Evolutionary conservation across 2,888 invertebrate genomes (phyloP).

Genomic region (Diploptera punctata): DNA sequence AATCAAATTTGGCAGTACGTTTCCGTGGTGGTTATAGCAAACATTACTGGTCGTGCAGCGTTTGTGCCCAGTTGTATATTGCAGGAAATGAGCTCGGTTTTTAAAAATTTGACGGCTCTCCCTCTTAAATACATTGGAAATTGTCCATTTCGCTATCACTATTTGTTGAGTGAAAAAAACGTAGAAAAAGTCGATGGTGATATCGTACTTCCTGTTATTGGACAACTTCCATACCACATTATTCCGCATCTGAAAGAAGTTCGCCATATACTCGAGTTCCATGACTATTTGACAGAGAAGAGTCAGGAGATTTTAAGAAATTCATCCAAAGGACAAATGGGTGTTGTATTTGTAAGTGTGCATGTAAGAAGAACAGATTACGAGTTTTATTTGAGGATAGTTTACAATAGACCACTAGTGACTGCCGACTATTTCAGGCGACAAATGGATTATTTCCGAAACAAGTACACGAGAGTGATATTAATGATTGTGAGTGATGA

Average conservation of each 20-base stretch:
- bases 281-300: conserved; percentile 56
- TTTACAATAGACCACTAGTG: conserved; percentile 55
- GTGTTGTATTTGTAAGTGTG: conserved; percentile 58
- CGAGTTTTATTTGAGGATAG: conserved; percentile 60
- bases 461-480: conserved; percentile 52
- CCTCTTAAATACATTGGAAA: conserved; percentile 62
- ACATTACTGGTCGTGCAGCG: conserved; percentile 53
- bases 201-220: conserved; percentile 41
- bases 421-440: conserved; percentile 52
- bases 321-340: conserved; percentile 41
- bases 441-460: conserved; percentile 56
- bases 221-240: conserved; percentile 60
- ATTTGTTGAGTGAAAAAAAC: not conserved
- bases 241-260: conserved; percentile 63
- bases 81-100: conserved; percentile 60
- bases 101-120: conserved; percentile 61
- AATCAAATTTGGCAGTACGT: conserved; percentile 56
- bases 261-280: conserved; percentile 62
- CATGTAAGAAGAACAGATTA: conserved; percentile 65
- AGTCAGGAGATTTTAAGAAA: conserved; percentile 56
- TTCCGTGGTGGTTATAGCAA: conserved; percentile 54
- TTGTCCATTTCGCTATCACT: conserved; percentile 49
- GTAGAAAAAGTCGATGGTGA: too few species aligned
- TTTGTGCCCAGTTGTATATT: conserved; percentile 52
- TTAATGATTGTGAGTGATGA: conserved; percentile 59